These are phyloP conservation scores for Acromyrmex echinatior DNA, from an alignment of 1,140 invertebrate genomes.

Conservation along the genomic window DNA sequence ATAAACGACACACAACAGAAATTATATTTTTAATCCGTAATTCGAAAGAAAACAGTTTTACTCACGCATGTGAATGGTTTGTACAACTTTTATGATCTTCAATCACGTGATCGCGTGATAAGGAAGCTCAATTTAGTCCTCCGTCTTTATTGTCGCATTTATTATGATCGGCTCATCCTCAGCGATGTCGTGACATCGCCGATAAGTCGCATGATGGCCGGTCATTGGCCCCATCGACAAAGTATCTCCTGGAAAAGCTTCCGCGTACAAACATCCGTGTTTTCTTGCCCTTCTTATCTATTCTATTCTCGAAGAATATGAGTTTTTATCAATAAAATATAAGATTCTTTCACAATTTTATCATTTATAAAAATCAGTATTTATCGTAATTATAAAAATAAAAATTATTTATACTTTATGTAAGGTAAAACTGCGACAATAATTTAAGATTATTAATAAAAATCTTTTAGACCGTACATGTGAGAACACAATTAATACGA, in stretches of 20 bases:
- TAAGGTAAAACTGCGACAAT: neutral
- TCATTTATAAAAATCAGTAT: neutral
- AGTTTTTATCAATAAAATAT: conserved; percentile 9
- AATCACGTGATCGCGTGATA: conserved; percentile 81
- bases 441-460: neutral
- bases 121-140: conserved; percentile 34
- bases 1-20: neutral
- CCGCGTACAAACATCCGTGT: conserved; percentile 6
- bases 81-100: conserved; percentile 75
- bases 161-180: conserved; percentile 50
- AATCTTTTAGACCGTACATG: too few species aligned
- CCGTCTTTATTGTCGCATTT: conserved; percentile 45
- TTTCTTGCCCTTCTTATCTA: conserved; percentile 8
- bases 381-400: neutral
- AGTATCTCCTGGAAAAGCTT: conserved; percentile 32
- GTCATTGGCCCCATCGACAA: conserved; percentile 68
- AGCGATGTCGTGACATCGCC: conserved; percentile 50
- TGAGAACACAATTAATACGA: too few species aligned
- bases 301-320: neutral
- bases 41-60: conserved; percentile 16
- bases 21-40: conserved; percentile 1
- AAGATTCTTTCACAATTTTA: neutral
- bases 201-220: conserved; percentile 61
- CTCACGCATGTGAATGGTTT: conserved; percentile 41
- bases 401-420: neutral